Evolutionary conservation across 1,140 invertebrate species (phyloP).

Genomic region (Halyomorpha halys): DNA sequence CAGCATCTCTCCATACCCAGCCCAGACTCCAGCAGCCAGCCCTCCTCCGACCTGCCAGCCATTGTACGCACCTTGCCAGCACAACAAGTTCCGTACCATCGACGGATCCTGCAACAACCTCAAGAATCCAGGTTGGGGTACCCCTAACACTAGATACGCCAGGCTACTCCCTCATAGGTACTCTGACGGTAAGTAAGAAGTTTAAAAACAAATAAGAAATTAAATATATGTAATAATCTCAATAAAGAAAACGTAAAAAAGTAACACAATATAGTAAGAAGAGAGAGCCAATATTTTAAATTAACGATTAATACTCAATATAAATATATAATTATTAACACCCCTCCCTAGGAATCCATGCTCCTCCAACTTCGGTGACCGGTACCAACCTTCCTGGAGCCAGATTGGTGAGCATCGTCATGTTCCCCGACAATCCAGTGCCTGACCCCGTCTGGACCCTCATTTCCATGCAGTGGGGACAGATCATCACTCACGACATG

Average conservation of each 20-base stretch:
- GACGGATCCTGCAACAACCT: slow-evolving; percentile 84
- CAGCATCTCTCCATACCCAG: background rate
- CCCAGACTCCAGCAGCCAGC: slow-evolving; percentile 20
- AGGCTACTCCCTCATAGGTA: slow-evolving; percentile 72
- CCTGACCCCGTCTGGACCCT: slow-evolving; percentile 59
- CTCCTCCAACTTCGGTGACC: slow-evolving; percentile 47
- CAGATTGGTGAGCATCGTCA: slow-evolving; percentile 53
- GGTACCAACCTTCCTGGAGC: slow-evolving; percentile 55
- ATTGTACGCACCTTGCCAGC: slow-evolving; percentile 40
- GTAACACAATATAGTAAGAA: too few species aligned
- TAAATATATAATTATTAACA: background rate
- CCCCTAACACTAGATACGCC: slow-evolving; percentile 59
- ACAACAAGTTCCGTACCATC: slow-evolving; percentile 54
- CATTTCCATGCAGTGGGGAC: slow-evolving; percentile 76
- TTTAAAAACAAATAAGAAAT: too few species aligned
- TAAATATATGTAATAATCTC: too few species aligned
- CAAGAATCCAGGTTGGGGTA: slow-evolving; percentile 56
- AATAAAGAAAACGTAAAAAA: too few species aligned
- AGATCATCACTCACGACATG: slow-evolving; percentile 81
- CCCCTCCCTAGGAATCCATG: slow-evolving; percentile 46
- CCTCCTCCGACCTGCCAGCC: slow-evolving; percentile 34
- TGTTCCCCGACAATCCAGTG: slow-evolving; percentile 54
- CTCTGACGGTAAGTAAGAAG: slow-evolving; percentile 54
- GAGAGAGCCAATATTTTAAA: too few species aligned
- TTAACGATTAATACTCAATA: too few species aligned